Base-by-base conservation (phyloP, 2,797 vertebrate genomes). In the Lemur catta region DNA sequence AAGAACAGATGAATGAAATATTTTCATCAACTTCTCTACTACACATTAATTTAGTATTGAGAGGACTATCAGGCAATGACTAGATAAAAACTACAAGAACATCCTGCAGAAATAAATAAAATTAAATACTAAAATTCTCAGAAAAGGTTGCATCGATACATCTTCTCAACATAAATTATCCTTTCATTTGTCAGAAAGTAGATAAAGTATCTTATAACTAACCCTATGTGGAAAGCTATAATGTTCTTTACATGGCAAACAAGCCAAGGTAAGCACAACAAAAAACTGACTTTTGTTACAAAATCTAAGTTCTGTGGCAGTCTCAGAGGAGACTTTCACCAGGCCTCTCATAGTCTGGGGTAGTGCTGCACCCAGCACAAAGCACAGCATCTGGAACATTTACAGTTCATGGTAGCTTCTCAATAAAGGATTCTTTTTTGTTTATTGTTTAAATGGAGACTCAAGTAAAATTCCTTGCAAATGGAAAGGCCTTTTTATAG, bases 21-120 rank as follows among this genome's bases (percentile, higher is more conserved):
- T 55, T 86, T 94, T 87, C 61, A 82, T 71, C 50, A 95, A 43
- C n/a, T 85, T 91, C 43, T 88, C 82, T 81, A 74, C 2, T 46
- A n/a, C 33, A 75, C 8, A 15, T 72, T 78, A 76, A 79, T 59
- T 63, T 78, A 41, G 52, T 78, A 22, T 69, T 92, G 46, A 71
- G 61, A 63, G 85, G 28, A 80, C 57, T 80, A 94, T 38, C 61
- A 61, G 69, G 35, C 43, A 92, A 92, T 8, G 10, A 95, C 75
- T 81, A 88, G 24, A 41, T 88, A 48, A 76, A 87, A 87, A 78
- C 20, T 30, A 38, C 8, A 48, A 84, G 15, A 88, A 91, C 38
- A 82, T 43, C 5, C 10, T 46, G 18, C 48, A 92, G 11, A 94
- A 86, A 90, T 10, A 72, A 87, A 76, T 48, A 91, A 52, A 89